Conservation (phyloP, 2,888 invertebrate species). For the Fragum sueziense region DNA sequence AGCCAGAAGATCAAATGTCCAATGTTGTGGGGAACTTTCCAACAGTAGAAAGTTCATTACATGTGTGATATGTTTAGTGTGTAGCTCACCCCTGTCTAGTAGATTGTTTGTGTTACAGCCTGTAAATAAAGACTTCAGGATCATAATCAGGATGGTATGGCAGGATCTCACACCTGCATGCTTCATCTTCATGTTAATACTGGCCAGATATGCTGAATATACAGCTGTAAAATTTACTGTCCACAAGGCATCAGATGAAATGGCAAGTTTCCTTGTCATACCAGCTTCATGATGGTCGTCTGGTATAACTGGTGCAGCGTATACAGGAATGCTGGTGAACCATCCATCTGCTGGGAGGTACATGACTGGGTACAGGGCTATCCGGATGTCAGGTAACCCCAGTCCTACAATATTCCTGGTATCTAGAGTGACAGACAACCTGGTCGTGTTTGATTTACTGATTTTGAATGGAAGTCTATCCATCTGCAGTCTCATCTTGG, state of each 20-base stretch:
- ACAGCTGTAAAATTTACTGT: constrained; percentile 59
- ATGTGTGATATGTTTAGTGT: constrained; percentile 61
- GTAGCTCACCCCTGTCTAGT: constrained; percentile 67
- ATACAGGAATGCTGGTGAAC: constrained; percentile 61
- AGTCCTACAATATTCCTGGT: constrained; percentile 69
- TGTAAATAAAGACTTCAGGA: constrained; percentile 70
- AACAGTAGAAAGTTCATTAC: constrained; percentile 68
- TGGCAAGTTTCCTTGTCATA: constrained; percentile 10
- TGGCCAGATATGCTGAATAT: constrained; percentile 52
- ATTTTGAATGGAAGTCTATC: constrained; percentile 72
- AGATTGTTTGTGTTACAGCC: constrained; percentile 61
- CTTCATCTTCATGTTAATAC: constrained; percentile 56
- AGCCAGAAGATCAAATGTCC: constrained; percentile 66
- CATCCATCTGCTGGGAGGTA: constrained; percentile 61
- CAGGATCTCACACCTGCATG: constrained; percentile 63
- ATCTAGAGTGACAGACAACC: constrained; percentile 66
- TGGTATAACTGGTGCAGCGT: constrained; percentile 65
- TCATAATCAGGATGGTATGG: constrained; percentile 65
- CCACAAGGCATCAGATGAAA: constrained; percentile 66
- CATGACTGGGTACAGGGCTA: constrained; percentile 68
- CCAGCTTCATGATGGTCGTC: constrained; percentile 45
- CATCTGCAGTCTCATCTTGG: constrained; percentile 60
- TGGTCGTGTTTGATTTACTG: constrained; percentile 57
- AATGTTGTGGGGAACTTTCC: constrained; percentile 70
- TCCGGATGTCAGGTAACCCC: constrained; percentile 66